Conservation (phyloP, 2,888 invertebrate species). For the Drosophila histrio region DNA sequence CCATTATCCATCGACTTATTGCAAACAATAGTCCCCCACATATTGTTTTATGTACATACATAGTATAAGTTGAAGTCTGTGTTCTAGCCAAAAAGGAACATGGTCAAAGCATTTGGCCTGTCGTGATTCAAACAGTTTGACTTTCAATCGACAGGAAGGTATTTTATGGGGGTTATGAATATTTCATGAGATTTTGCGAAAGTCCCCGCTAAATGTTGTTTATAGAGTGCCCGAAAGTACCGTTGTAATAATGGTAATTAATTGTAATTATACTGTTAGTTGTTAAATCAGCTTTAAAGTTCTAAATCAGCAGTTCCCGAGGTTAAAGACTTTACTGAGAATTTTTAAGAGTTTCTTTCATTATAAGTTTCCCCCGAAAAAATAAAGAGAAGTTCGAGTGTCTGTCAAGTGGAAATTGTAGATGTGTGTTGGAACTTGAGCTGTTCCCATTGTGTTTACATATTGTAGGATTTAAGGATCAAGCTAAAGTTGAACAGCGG, state of each 20-base stretch:
- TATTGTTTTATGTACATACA: not conserved
- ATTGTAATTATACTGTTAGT: not conserved
- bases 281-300: not conserved
- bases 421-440: slow-evolving; percentile 25
- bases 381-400: slow-evolving; percentile 31
- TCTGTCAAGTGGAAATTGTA: slow-evolving; percentile 42
- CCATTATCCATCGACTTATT: slow-evolving; percentile 54
- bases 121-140: slow-evolving; percentile 41
- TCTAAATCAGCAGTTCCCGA: slow-evolving; percentile 19
- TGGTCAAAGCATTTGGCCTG: not conserved
- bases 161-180: slow-evolving; percentile 28
- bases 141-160: slow-evolving; percentile 16
- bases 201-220: not conserved
- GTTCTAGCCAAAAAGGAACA: not conserved
- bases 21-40: slow-evolving; percentile 12
- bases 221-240: not conserved
- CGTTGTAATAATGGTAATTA: not conserved
- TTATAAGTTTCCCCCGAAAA: slow-evolving; percentile 23
- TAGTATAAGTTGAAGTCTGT: too few species aligned
- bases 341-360: slow-evolving; percentile 20
- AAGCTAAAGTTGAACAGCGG: not conserved
- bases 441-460: slow-evolving; percentile 30
- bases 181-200: slow-evolving; percentile 43
- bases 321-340: slow-evolving; percentile 39
- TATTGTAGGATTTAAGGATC: slow-evolving; percentile 34